Base-by-base conservation (phyloP, 64 coral and sea anemone species). In the Stichodactyla helianthus region DNA sequence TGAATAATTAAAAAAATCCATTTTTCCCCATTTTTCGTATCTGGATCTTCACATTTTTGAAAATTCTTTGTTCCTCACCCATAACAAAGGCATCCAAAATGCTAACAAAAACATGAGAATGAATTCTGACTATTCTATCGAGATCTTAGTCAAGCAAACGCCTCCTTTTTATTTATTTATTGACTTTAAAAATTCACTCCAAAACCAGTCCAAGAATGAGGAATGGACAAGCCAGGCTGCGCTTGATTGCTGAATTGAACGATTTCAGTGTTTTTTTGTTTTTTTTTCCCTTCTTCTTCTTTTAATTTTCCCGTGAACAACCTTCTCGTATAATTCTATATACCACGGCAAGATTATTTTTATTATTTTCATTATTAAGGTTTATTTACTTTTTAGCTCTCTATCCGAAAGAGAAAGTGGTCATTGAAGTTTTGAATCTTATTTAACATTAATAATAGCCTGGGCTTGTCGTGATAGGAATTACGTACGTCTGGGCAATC, bases 151-250 rank as follows among this genome's bases (percentile, higher is more conserved):
- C 62, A 44, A 3, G 4, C 22, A 65, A 65, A 65, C 18, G 8
- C 22, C 8, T 19, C 19, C 62, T 65, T 22, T 65, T 65, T 65
- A 65, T 65, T 65, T 65, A 65, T 65, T 65, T 65, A 65, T 65
- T 65, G 62, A 65, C 62, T 65, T 65, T 65, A 65, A 65, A 65
- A 65, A 65, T 65, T 65, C 62, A 65, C 62, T 65, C 62, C 62
- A 19, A 65, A 62, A 65, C 9, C 62, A 65, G 1, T n/a, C 62
- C 20, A 65, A 65, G 62, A 65, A 7, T 65, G 62, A 65, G 22
- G 62, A 65, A 7, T 65, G 62, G 62, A 65, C 22, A 65, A n/a
- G 9, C 62, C 12, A 65, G 20, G 62, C 22, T 65, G 62, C 22
- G 19, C 6, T 65, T 65, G 22, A 65, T 65, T n/a, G 5, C 5